Conservation (phyloP, 2,113 vertebrate species). For the Barbus barbus region DNA sequence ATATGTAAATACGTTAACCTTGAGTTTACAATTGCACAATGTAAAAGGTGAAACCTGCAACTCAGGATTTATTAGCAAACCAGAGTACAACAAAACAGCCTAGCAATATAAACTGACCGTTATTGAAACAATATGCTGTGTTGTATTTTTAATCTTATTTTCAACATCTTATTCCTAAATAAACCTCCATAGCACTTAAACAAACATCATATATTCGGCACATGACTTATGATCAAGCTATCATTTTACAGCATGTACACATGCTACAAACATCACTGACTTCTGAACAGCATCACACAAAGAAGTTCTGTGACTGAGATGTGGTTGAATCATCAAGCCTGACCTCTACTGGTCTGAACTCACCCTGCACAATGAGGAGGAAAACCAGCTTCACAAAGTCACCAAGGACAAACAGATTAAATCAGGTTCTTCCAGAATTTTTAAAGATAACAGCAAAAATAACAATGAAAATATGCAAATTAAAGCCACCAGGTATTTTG, state of each 20-base stretch:
- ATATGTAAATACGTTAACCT: background rate
- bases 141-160: too few relatives aligned
- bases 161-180: too few relatives aligned
- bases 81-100: too few relatives aligned
- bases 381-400: slow-evolving; percentile 42
- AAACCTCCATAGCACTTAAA: background rate
- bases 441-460: slow-evolving; percentile 72
- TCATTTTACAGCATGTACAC: background rate
- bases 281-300: background rate
- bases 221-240: background rate
- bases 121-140: too few relatives aligned
- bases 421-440: slow-evolving; percentile 36
- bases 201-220: background rate
- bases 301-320: background rate
- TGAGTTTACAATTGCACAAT: background rate
- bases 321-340: slow-evolving; percentile 56
- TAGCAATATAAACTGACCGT: too few relatives aligned
- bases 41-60: background rate
- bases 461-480: slow-evolving; percentile 72
- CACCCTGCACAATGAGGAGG: slow-evolving; percentile 31
- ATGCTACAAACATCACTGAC: background rate
- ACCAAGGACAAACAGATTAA: slow-evolving; percentile 58
- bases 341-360: slow-evolving; percentile 72
- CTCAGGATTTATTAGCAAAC: too few relatives aligned
- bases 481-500: slow-evolving; percentile 63